Evolutionary conservation across 2,113 vertebrate genomes (phyloP), one percentile per base, ranked within the genome.

Genomic region (Micromys minutus): DNA sequence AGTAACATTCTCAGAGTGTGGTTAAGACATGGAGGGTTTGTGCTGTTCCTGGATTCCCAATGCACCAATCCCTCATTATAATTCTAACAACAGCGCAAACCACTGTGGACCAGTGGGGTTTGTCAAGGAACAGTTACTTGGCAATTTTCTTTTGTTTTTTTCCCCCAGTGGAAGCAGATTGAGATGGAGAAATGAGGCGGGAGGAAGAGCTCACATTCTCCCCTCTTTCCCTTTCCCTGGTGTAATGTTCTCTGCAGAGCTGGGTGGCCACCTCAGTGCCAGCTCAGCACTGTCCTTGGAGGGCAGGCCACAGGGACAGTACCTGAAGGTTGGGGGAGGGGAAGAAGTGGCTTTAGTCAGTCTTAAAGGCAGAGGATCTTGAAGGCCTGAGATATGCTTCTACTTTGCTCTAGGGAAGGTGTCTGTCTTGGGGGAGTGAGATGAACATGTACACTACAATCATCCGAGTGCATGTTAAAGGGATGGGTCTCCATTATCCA

Each of bases 41-140:
- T 5, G 29, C 57, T 91, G 90, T 84, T 94, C 93, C 79, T 55
- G 61, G 97, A 74, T 96, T 97, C 85, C 93, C 96, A 83, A 96
- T 96, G 80, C 86, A 75, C 91, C 81, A 57, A 96, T 89, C 95
- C 93, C 92, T 97, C 95, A 98, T 98, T 97, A 97, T 77, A 95
- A 88, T 96, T 95, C 65, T 97, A 97, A 97, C 97, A 97, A 96
- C 97, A 93, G 61, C 81, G 61, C 83, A 94, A 97, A 90, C 65
- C 92, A 84, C 86, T 39, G 59, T 55, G 87, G 76, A 94, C 94
- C 94, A 91, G 97, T 91, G 59, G 97, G 96, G 94, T 61, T 74
- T 94, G 87, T 79, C 5, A 5, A 94, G 71, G 86, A 97, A 93
- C 96, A 97, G 97, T 97, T 97, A 90, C 93, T 93, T 89, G 77